Percentiles rank a stretch among this genome's conserved stretches.
Conservation (phyloP, 2,797 vertebrate species). For the Glyptemys insculpta region DNA sequence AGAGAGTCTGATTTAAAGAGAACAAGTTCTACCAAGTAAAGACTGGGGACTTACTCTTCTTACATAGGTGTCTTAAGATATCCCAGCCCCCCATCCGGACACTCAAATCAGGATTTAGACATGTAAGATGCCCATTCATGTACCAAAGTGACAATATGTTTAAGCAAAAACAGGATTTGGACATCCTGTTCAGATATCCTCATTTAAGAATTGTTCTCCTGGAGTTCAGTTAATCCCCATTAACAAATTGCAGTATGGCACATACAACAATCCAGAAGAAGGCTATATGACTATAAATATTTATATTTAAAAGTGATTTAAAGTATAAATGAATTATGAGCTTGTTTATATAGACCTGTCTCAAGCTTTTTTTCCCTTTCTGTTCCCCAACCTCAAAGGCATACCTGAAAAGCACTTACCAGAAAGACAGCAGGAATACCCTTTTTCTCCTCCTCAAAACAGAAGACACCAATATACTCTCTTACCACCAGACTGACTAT, state of each 20-base stretch:
- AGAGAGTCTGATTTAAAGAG: not conserved
- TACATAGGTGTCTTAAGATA: not conserved
- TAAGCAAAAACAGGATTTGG: not conserved
- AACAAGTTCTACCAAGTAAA: not conserved
- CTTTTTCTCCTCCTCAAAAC: not conserved
- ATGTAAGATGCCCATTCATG: not conserved
- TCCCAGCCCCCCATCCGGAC: not conserved
- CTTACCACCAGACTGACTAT: not conserved
- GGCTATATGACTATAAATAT: not conserved
- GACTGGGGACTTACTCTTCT: not conserved
- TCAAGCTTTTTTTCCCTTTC: not conserved
- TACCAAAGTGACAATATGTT: not conserved
- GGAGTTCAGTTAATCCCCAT: not conserved
- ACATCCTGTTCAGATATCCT: not conserved
- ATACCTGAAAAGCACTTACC: not conserved
- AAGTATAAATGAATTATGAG: not conserved
- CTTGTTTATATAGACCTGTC: not conserved
- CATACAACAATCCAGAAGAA: not conserved
- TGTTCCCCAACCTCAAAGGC: not conserved
- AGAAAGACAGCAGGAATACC: not conserved
- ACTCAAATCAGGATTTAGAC: not conserved
- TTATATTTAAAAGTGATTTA: not conserved
- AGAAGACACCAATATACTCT: not conserved
- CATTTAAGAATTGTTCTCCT: not conserved
- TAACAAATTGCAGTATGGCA: not conserved